phyloP scores from a whole-genome alignment of 2,888 invertebrate species.

The Selenia dentaria region DNA sequence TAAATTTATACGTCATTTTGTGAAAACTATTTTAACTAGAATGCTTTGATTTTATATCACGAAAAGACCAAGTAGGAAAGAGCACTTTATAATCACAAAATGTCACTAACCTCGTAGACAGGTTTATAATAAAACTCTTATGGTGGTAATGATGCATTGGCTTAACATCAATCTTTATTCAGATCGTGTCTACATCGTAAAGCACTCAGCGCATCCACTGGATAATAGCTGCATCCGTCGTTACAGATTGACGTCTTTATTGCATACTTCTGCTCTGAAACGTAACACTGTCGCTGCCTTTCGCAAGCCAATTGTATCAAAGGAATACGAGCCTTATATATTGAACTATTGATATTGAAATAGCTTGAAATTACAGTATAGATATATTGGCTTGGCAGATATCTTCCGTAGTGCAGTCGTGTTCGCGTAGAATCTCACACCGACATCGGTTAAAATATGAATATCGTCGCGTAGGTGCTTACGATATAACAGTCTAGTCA shows the following conservation, averaged over 20 bases:
- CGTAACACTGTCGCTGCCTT: constrained; percentile 38
- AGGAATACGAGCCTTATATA: constrained; percentile 9
- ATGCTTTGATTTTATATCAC: constrained; percentile 15
- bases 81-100: neutral
- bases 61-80: constrained; percentile 8
- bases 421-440: constrained; percentile 48
- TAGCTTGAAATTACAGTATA: constrained; percentile 7
- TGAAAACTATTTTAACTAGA: constrained; percentile 25
- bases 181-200: constrained; percentile 54
- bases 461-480: constrained; percentile 56
- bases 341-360: constrained; percentile 4
- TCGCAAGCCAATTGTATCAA: constrained; percentile 23
- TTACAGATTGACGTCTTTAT: constrained; percentile 67
- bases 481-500: constrained; percentile 50
- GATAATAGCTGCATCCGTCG: constrained; percentile 65
- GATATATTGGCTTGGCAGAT: constrained; percentile 26
- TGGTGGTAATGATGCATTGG: constrained; percentile 20
- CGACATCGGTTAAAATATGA: constrained; percentile 63
- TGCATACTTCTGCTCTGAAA: constrained; percentile 55
- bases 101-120: neutral
- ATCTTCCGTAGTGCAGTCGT: constrained; percentile 41
- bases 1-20: constrained; percentile 29
- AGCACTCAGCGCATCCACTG: constrained; percentile 61
- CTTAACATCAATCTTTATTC: constrained; percentile 53
- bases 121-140: constrained; percentile 15